Evolutionary conservation across 2,888 invertebrate genomes (phyloP).

Genomic region (Meliscaeva auricollis): DNA sequence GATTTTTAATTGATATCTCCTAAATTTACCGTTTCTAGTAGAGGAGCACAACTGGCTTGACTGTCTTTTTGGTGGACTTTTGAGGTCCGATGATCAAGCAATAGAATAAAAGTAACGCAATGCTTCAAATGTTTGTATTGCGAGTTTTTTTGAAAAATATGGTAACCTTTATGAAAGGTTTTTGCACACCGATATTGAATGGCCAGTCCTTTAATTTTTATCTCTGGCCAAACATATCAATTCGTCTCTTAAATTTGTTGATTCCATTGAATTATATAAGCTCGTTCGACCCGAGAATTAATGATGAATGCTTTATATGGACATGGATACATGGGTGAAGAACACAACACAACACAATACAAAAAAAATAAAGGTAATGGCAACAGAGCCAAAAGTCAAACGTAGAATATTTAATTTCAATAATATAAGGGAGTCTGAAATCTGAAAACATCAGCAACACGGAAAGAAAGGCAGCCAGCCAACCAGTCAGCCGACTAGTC

Average conservation of each 20-base stretch:
- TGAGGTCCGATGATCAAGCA: too few relatives aligned
- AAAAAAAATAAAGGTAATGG: constrained; percentile 38
- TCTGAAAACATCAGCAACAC: not conserved
- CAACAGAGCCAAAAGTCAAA: constrained; percentile 65
- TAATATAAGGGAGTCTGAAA: constrained; percentile 35
- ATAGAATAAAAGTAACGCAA: too few relatives aligned
- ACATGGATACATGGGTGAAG: constrained; percentile 14
- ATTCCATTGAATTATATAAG: constrained; percentile 74
- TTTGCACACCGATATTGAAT: not conserved
- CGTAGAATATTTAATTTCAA: constrained; percentile 70
- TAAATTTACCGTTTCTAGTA: too few relatives aligned
- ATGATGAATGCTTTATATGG: constrained; percentile 67
- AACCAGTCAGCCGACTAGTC: not conserved
- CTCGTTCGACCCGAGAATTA: constrained; percentile 67
- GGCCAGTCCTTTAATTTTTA: constrained; percentile 67
- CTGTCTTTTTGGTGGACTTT: too few relatives aligned
- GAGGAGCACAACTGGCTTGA: too few relatives aligned
- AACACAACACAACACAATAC: constrained; percentile 16
- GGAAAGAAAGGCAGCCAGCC: not conserved
- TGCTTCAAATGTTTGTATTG: too few relatives aligned
- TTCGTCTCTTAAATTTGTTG: constrained; percentile 74
- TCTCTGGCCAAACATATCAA: constrained; percentile 75
- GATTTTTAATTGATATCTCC: too few relatives aligned
- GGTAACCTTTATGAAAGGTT: not conserved
- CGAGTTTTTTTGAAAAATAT: too few relatives aligned